Conservation (phyloP, 2,113 vertebrate species). For the Oncorhynchus keta region DNA sequence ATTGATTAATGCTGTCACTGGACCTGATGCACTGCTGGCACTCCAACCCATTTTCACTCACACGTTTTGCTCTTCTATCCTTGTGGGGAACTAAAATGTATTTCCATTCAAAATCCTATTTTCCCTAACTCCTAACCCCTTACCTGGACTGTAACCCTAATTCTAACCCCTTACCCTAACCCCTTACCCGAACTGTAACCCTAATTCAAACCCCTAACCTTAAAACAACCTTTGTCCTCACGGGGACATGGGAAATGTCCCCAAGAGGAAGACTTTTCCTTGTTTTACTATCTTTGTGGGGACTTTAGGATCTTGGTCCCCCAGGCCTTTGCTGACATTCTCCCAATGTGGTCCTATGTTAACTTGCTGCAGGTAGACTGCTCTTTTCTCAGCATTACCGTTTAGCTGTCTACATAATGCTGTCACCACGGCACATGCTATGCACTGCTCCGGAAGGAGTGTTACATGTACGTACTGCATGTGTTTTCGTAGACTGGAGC, state of each 20-base stretch:
- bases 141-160: too few species aligned
- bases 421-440: conserved; percentile 53
- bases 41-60: conserved; percentile 55
- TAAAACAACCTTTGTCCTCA: too few species aligned
- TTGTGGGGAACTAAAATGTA: too few species aligned
- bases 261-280: too few species aligned
- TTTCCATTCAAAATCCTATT: too few species aligned
- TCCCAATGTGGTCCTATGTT: neutral
- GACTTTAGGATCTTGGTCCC: conserved; percentile 43
- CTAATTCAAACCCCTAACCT: too few species aligned
- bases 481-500: neutral
- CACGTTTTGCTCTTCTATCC: too few species aligned
- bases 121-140: too few species aligned
- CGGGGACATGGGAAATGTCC: too few species aligned
- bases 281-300: too few species aligned
- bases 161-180: too few species aligned
- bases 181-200: too few species aligned
- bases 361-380: neutral
- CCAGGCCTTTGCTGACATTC: conserved; percentile 24
- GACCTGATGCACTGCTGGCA: conserved; percentile 77
- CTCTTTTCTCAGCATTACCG: conserved; percentile 56
- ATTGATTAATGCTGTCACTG: conserved; percentile 78
- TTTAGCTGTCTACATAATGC: conserved; percentile 67
- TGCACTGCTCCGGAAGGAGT: conserved; percentile 52
- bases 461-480: conserved; percentile 1